Conservation (phyloP, 2,797 vertebrate species). For the Cyprinella venusta region DNA sequence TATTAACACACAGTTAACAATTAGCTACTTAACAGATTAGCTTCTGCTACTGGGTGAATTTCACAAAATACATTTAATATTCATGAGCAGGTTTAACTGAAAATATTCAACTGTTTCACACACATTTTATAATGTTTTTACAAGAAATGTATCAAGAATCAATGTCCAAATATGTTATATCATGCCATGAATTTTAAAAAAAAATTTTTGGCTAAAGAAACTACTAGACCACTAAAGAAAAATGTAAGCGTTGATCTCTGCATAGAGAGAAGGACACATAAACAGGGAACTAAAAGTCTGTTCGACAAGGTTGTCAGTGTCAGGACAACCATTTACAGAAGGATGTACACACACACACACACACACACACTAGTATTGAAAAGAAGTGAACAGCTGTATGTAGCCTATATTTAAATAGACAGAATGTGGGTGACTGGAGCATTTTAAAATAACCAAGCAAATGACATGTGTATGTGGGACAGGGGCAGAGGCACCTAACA, state of each 20-base stretch:
- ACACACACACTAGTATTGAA: slow-evolving; percentile 9
- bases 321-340: slow-evolving; percentile 11
- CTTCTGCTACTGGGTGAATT: not conserved
- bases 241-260: not conserved
- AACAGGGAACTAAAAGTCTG: slow-evolving; percentile 7
- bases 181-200: not conserved
- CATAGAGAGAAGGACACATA: not conserved
- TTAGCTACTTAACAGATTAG: too few relatives aligned
- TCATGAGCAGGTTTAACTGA: not conserved
- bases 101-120: not conserved
- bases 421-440: slow-evolving; percentile 47
- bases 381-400: slow-evolving; percentile 38
- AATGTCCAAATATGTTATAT: not conserved
- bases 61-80: not conserved
- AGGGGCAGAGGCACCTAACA: not conserved
- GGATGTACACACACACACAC: not conserved
- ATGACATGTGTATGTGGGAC: slow-evolving; percentile 38
- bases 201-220: not conserved
- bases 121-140: not conserved
- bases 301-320: slow-evolving; percentile 34
- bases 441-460: slow-evolving; percentile 42
- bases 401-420: slow-evolving; percentile 38
- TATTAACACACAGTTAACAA: not conserved
- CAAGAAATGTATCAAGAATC: not conserved
- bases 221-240: not conserved